A percentile compares a stretch with the other conserved stretches of the same genome.
Evolutionary conservation across 2,797 vertebrate genomes (phyloP).

Genomic region (Hyperoplus lanceolatus): DNA sequence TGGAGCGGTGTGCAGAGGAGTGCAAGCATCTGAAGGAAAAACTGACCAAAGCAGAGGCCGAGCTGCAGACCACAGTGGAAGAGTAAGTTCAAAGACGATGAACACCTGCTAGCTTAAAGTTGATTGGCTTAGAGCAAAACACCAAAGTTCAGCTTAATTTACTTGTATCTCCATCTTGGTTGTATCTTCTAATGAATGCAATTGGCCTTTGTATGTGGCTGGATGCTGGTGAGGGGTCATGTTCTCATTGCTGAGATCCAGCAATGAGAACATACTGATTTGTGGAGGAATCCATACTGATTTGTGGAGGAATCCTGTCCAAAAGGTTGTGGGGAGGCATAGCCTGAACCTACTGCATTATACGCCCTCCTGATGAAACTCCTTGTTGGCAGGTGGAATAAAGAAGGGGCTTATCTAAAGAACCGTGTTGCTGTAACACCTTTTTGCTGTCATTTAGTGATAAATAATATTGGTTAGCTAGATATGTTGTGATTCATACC

Average conservation of each 20-base stretch:
- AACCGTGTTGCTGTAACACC: neutral
- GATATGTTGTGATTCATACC: neutral
- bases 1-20: conserved; percentile 84
- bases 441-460: neutral
- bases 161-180: conserved; percentile 2
- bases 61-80: conserved; percentile 91
- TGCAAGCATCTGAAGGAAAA: conserved; percentile 85
- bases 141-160: neutral
- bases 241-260: conserved; percentile 1
- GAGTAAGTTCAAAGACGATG: conserved; percentile 88
- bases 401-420: neutral
- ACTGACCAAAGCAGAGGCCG: conserved; percentile 89
- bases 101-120: neutral
- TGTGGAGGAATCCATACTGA: conserved; percentile 5
- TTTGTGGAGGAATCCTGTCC: neutral
- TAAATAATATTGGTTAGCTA: neutral
- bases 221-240: conserved; percentile 3
- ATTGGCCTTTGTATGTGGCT: neutral
- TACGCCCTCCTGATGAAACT: neutral
- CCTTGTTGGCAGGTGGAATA: neutral
- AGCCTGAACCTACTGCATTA: neutral
- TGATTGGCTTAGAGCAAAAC: neutral
- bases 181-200: neutral
- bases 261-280: neutral
- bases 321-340: neutral